Conservation (phyloP, 2,888 invertebrate genomes). For the Dynastes maya region DNA sequence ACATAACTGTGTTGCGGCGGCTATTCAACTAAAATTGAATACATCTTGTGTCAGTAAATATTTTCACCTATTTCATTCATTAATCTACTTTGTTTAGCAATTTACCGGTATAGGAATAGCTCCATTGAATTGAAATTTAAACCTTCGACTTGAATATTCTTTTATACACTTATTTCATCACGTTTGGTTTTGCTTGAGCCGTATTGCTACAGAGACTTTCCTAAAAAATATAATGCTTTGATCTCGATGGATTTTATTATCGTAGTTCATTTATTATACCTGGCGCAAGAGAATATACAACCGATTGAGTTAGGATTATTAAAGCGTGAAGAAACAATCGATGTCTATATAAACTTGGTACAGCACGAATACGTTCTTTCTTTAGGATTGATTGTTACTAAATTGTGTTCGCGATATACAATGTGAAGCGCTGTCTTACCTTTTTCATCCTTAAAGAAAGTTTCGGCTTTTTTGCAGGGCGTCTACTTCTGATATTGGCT, state of each 20-base stretch:
- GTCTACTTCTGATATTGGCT: too few relatives aligned
- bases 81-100: constrained; percentile 43
- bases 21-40: constrained; percentile 38
- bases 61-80: constrained; percentile 41
- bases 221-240: constrained; percentile 1
- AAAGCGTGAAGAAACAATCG: background rate
- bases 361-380: background rate
- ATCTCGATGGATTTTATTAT: constrained; percentile 18
- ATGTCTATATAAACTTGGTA: background rate
- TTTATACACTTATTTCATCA: constrained; percentile 35
- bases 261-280: constrained; percentile 13
- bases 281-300: constrained; percentile 20
- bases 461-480: too few relatives aligned
- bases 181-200: background rate
- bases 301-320: constrained; percentile 19
- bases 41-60: constrained; percentile 27
- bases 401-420: background rate
- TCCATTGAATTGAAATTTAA: constrained; percentile 44
- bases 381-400: background rate
- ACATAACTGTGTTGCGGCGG: constrained; percentile 23
- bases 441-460: too few relatives aligned
- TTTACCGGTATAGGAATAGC: constrained; percentile 30
- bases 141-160: constrained; percentile 13
- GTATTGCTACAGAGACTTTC: background rate
- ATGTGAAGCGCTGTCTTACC: too few relatives aligned